Percentiles rank a stretch among this genome's conserved stretches.
Conservation (phyloP, 2,113 vertebrate genomes). For the Thryonomys swinderianus region DNA sequence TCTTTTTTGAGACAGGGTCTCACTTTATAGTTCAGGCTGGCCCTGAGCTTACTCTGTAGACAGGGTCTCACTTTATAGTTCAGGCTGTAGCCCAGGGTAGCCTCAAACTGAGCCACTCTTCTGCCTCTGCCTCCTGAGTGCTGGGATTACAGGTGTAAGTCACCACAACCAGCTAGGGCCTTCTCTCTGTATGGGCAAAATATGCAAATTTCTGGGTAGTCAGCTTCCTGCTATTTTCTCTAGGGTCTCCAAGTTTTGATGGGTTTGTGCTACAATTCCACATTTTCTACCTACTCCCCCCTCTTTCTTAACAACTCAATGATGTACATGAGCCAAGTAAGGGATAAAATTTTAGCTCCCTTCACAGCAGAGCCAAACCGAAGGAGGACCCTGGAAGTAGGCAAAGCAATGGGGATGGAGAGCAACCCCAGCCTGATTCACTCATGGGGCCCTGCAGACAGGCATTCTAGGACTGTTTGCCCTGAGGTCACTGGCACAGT, state of each 20-base stretch:
- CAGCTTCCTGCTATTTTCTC: background rate
- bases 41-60: no score
- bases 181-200: background rate
- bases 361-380: background rate
- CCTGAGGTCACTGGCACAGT: fast-evolving
- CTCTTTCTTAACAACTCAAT: background rate
- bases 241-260: background rate
- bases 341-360: background rate
- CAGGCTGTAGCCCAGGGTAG: no score
- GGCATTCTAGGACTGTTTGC: background rate
- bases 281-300: background rate
- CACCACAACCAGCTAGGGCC: no score
- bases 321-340: background rate
- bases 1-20: no score
- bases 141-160: no score
- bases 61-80: no score
- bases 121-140: no score
- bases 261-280: background rate
- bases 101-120: no score
- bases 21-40: no score
- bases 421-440: background rate
- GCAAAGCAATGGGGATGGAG: background rate
- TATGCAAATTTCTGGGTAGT: background rate
- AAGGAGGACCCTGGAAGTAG: background rate
- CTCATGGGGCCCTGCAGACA: background rate